Evolutionary conservation across 1,140 invertebrate species (phyloP).

Genomic region (Cepaea nemoralis): DNA sequence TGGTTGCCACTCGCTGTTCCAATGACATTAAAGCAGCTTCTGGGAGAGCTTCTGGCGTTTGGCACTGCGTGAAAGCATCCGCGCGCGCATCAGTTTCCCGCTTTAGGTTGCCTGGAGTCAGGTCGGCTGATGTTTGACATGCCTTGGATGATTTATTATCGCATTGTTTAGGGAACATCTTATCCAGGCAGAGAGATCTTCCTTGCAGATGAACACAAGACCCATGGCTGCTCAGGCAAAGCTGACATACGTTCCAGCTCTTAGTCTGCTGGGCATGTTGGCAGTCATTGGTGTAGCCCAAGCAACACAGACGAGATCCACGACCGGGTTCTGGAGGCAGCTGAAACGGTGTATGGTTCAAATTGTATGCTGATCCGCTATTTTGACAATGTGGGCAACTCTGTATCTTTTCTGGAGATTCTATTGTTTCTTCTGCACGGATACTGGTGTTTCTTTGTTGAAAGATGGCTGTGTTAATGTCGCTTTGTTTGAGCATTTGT

Average conservation of each 20-base stretch:
- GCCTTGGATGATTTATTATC: not conserved
- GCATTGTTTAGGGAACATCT: not conserved
- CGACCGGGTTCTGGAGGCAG: not conserved
- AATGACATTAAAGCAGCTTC: not conserved
- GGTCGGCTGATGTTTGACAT: not conserved
- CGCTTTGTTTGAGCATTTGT: not conserved
- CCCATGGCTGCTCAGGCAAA: not conserved
- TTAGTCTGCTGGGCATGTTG: not conserved
- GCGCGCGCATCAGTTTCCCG: not conserved
- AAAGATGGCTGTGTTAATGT: not conserved
- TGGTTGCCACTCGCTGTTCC: not conserved
- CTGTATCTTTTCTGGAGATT: not conserved
- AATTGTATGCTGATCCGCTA: not conserved
- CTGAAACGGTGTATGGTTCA: not conserved
- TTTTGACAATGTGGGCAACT: not conserved
- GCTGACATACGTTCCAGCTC: not conserved
- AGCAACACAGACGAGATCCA: not conserved
- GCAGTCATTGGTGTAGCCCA: not conserved
- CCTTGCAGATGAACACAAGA: not conserved
- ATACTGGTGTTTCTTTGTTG: not conserved
- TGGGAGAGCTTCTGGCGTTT: not conserved
- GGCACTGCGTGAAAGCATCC: not conserved
- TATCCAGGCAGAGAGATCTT: not conserved
- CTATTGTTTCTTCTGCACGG: not conserved
- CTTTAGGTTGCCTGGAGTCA: not conserved